phyloP scores from a whole-genome alignment of 2,113 vertebrate species.

The Tinamus guttatus region DNA sequence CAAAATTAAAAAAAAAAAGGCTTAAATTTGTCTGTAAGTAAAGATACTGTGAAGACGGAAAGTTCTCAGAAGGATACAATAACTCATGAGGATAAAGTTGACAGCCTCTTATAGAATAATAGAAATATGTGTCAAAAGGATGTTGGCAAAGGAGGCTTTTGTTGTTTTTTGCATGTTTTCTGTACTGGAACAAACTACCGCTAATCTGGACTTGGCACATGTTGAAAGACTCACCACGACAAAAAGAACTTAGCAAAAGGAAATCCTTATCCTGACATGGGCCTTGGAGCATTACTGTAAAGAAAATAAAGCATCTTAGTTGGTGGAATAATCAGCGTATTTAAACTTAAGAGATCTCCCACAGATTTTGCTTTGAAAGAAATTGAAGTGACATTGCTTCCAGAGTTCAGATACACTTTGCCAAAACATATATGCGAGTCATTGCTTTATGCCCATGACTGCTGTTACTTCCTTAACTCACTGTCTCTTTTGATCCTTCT shows the following conservation, averaged over 20 bases:
- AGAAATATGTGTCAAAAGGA: background rate
- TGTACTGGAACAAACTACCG: background rate
- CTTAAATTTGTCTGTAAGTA: background rate
- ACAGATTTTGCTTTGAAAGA: slow-evolving; percentile 3
- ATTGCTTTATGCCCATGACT: background rate
- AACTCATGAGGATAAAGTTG: background rate
- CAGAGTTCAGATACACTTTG: background rate
- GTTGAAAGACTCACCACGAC: slow-evolving; percentile 22
- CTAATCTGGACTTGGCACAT: background rate
- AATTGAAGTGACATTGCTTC: background rate
- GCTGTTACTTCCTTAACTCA: background rate
- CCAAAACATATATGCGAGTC: background rate
- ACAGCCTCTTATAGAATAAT: background rate
- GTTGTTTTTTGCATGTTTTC: background rate
- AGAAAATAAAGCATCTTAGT: slow-evolving; percentile 36
- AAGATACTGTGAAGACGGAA: background rate
- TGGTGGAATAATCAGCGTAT: background rate
- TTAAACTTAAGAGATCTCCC: slow-evolving; percentile 1
- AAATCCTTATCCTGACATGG: slow-evolving; percentile 8
- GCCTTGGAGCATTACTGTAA: background rate
- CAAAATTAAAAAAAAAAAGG: background rate
- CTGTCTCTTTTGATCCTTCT: background rate
- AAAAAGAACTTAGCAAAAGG: slow-evolving; percentile 29
- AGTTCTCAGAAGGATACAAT: background rate
- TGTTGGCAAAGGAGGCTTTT: background rate